Conservation (phyloP, 92 coral and sea anemone genomes). For the Umimayanthus chanpuru region DNA sequence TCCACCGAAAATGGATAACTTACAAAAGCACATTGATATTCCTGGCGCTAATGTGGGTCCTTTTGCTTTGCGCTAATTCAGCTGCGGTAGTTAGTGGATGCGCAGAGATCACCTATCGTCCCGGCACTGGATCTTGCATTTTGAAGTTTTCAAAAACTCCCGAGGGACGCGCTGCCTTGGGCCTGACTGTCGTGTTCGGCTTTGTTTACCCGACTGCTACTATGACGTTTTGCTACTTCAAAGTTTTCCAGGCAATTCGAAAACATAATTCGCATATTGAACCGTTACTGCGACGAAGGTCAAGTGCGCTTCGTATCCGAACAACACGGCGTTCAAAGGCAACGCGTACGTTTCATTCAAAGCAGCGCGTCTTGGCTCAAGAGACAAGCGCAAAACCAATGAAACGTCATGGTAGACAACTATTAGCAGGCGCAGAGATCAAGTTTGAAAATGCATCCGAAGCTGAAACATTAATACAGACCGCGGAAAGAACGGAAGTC, state of each 20-base stretch:
- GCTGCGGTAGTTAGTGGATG: neutral
- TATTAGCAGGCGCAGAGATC: neutral
- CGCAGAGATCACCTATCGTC: slow-evolving; percentile 13
- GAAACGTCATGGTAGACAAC: neutral
- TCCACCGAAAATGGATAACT: slow-evolving; percentile 36
- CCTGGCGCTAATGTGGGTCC: slow-evolving; percentile 18
- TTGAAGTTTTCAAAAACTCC: slow-evolving; percentile 12
- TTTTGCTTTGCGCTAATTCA: neutral
- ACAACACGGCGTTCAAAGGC: neutral
- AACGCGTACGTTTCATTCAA: neutral
- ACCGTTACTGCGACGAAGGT: neutral
- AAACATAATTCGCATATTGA: slow-evolving; percentile 5
- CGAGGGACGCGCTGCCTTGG: slow-evolving; percentile 15
- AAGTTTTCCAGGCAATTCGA: slow-evolving; percentile 27
- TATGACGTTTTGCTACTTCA: slow-evolving; percentile 15
- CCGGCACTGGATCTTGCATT: neutral
- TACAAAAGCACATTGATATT: slow-evolving; percentile 14
- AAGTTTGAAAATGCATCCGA: neutral
- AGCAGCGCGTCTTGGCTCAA: neutral
- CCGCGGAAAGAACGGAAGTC: neutral
- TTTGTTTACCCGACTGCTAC: slow-evolving; percentile 26
- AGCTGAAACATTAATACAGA: neutral
- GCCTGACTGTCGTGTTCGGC: slow-evolving; percentile 13
- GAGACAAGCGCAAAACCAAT: neutral
- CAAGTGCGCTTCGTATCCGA: neutral